Evolutionary conservation across 2,888 invertebrate species (phyloP).

Genomic region (Octonoba sinensis): DNA sequence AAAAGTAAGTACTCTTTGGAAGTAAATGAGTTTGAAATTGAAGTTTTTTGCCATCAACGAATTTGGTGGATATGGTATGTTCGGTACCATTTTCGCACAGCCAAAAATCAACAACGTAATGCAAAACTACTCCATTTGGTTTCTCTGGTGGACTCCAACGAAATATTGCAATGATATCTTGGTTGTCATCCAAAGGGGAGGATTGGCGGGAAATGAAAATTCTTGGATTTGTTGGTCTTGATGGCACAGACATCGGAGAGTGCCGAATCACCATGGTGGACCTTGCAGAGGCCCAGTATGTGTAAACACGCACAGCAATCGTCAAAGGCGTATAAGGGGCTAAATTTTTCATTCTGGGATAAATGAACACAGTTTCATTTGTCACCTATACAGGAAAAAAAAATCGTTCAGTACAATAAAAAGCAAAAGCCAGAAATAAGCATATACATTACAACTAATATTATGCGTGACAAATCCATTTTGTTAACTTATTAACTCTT

Average conservation of each 20-base stretch:
- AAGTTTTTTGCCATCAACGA: conserved; percentile 73
- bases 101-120: conserved; percentile 83
- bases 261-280: conserved; percentile 76
- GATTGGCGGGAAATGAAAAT: conserved; percentile 78
- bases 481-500: too few species aligned
- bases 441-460: too few species aligned
- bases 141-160: conserved; percentile 85
- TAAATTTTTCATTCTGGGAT: conserved; percentile 59
- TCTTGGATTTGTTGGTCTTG: conserved; percentile 80
- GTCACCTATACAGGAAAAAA: conserved; percentile 27
- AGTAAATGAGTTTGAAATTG: conserved; percentile 76
- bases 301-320: conserved; percentile 83
- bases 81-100: conserved; percentile 65
- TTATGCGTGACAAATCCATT: too few species aligned
- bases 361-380: conserved; percentile 44
- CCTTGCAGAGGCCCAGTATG: conserved; percentile 85
- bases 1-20: conserved; percentile 78
- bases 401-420: too few species aligned
- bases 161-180: conserved; percentile 76
- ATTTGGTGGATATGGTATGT: conserved; percentile 17
- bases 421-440: too few species aligned
- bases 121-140: conserved; percentile 81
- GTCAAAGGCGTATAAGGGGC: conserved; percentile 81
- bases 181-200: conserved; percentile 67
- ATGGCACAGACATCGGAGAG: conserved; percentile 86